These are phyloP conservation scores for Arctopsyche grandis DNA, from an alignment of 1,140 invertebrate species.

Conservation along the genomic window DNA sequence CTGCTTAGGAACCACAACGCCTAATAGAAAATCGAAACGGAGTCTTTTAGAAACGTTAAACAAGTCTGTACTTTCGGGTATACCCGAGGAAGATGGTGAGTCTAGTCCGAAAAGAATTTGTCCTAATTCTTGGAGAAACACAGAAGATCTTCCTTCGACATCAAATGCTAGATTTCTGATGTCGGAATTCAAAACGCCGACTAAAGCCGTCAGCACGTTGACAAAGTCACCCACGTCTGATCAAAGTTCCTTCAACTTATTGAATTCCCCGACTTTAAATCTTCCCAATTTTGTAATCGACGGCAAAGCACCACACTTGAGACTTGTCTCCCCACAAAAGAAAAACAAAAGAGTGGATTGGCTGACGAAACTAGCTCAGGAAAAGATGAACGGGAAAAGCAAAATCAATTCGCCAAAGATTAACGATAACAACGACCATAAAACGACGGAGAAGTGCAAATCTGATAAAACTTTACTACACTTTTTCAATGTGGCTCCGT, in stretches of 20 bases:
- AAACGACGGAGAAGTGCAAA: conserved; percentile 46
- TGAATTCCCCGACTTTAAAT: conserved; percentile 68
- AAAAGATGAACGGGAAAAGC: neutral
- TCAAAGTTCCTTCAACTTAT: neutral
- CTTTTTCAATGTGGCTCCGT: conserved; percentile 39
- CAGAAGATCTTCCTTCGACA: neutral
- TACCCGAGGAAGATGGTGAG: conserved; percentile 26
- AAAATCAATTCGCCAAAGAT: neutral
- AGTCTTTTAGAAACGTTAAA: conserved; percentile 51
- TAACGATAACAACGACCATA: conserved; percentile 7
- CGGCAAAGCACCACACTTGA: conserved; percentile 78
- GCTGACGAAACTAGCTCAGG: neutral
- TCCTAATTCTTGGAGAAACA: neutral
- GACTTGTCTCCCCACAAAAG: conserved; percentile 75
- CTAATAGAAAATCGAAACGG: conserved; percentile 48
- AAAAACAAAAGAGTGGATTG: conserved; percentile 67
- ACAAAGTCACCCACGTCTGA: conserved; percentile 27
- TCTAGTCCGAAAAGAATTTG: conserved; percentile 9
- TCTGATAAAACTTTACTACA: conserved; percentile 40
- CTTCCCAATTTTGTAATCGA: conserved; percentile 81
- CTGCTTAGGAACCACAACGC: neutral
- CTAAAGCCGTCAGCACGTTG: conserved; percentile 40
- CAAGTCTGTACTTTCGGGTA: conserved; percentile 20
- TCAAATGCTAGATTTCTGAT: neutral
- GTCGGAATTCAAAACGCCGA: conserved; percentile 45